Percentiles rank a stretch among this genome's conserved stretches.
Conservation (phyloP, 1,140 invertebrate species). For the Paraescarpia echinospica region DNA sequence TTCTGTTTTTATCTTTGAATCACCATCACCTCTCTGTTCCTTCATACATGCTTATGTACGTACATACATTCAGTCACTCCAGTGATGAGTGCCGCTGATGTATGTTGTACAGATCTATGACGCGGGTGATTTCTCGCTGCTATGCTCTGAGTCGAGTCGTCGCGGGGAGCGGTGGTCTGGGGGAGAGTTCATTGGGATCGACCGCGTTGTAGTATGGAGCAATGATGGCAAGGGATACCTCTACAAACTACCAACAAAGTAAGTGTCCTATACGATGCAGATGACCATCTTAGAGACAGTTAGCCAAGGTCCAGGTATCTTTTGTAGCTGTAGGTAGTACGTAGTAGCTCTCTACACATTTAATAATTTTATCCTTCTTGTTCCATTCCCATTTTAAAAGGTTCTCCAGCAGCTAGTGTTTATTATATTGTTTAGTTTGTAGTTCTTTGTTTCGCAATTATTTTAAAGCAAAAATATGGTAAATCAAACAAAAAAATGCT, state of each 20-base stretch:
- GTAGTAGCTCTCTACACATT: neutral
- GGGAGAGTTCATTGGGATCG: slow-evolving; percentile 88
- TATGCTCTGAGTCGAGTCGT: slow-evolving; percentile 81
- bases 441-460: neutral
- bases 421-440: neutral
- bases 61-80: too few species aligned
- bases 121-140: slow-evolving; percentile 88
- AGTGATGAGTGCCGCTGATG: neutral
- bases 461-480: neutral
- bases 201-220: slow-evolving; percentile 89
- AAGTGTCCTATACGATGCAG: slow-evolving; percentile 58
- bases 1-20: too few species aligned
- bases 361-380: too few species aligned
- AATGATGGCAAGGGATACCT: slow-evolving; percentile 92
- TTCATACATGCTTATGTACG: too few species aligned
- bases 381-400: too few species aligned
- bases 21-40: too few species aligned
- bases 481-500: neutral
- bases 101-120: slow-evolving; percentile 73
- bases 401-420: neutral
- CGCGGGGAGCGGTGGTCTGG: slow-evolving; percentile 89
- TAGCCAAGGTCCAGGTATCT: neutral
- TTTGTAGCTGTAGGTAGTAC: neutral
- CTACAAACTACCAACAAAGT: slow-evolving; percentile 94
- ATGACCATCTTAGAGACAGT: neutral